Conservation (phyloP, 2,113 vertebrate genomes). For the Oncorhynchus kisutch region DNA sequence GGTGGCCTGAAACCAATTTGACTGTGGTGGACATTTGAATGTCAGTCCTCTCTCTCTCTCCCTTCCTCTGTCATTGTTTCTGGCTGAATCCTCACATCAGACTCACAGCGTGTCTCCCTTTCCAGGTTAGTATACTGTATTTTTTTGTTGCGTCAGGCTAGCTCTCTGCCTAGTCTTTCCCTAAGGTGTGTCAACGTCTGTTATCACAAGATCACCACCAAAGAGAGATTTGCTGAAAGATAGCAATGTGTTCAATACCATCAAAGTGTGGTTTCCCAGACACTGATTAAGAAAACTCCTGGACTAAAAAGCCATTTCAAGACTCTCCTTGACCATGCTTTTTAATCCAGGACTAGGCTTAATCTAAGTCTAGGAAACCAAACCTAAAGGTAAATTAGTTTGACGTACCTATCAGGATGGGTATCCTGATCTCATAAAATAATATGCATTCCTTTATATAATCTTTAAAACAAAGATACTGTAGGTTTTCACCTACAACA, state of each 20-base stretch:
- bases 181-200: constrained; percentile 62
- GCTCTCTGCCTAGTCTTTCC: constrained; percentile 63
- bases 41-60: constrained; percentile 43
- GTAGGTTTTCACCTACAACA: no score
- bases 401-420: no score
- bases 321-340: no score
- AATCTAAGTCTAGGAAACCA: no score
- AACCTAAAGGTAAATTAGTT: no score
- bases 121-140: constrained; percentile 57
- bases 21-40: constrained; percentile 62
- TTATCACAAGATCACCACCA: constrained; percentile 53
- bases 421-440: no score
- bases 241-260: neutral
- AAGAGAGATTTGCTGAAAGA: constrained; percentile 36
- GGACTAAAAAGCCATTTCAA: neutral
- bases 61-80: neutral
- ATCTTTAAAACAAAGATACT: no score
- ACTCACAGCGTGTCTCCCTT: constrained; percentile 61
- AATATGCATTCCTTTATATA: no score
- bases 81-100: constrained; percentile 73
- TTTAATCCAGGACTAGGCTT: no score
- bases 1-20: constrained; percentile 47
- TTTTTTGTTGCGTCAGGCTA: constrained; percentile 74
- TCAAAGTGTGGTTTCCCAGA: neutral
- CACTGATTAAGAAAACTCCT: neutral